These are phyloP conservation scores for Pelvicachromis taeniatus DNA, from an alignment of 2,113 vertebrate genomes.

Conservation along the genomic window DNA sequence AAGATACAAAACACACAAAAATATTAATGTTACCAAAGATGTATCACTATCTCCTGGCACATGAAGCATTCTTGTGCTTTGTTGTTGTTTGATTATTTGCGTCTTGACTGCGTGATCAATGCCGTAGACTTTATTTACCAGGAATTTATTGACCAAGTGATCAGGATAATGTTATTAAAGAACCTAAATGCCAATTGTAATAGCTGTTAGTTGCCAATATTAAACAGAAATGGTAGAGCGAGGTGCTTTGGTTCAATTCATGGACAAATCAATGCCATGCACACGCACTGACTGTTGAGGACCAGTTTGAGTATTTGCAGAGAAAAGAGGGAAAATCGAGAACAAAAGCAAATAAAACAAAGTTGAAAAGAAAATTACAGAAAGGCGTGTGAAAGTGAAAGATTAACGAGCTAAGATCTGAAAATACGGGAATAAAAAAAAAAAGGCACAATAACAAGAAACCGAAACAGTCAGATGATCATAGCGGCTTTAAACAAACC, in stretches of 20 bases:
- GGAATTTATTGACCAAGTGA: constrained; percentile 40
- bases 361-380: neutral
- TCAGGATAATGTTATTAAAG: constrained; percentile 46
- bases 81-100: neutral
- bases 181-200: constrained; percentile 35
- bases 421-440: neutral
- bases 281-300: neutral
- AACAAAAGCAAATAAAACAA: neutral
- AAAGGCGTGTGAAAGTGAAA: neutral
- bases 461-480: neutral
- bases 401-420: neutral
- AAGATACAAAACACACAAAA: neutral
- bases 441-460: neutral
- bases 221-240: neutral
- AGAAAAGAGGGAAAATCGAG: neutral
- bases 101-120: constrained; percentile 10
- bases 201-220: constrained; percentile 20
- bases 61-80: neutral
- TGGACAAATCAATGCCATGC: constrained; percentile 24
- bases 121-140: constrained; percentile 36
- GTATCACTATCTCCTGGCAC: neutral
- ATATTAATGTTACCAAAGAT: constrained; percentile 15
- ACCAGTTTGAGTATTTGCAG: neutral
- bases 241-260: constrained; percentile 18
- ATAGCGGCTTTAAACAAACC: neutral